phyloP scores from a whole-genome alignment of 1,140 invertebrate genomes.

The Drosophila athabasca region DNA sequence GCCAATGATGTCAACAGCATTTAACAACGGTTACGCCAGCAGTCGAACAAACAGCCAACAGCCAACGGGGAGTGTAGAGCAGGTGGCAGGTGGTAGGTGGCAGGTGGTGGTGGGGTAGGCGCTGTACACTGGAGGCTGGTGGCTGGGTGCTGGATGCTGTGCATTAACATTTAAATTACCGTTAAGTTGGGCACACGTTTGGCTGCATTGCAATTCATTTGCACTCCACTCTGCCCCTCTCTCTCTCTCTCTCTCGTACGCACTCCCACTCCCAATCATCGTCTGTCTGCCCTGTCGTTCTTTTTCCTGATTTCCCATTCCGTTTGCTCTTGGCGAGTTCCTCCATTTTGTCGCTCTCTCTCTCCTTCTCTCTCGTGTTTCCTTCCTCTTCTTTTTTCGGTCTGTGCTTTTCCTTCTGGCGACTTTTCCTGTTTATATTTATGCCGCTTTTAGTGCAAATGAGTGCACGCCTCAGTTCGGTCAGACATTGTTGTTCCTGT shows the following conservation, averaged over 20 bases:
- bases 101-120: background rate
- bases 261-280: background rate
- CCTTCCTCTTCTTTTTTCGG: no score
- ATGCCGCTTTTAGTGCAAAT: slow-evolving; percentile 75
- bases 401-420: slow-evolving; percentile 35
- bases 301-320: slow-evolving; percentile 16
- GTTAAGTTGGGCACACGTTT: slow-evolving; percentile 65
- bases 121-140: background rate
- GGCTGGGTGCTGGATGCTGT: slow-evolving; percentile 2
- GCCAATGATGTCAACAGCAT: slow-evolving; percentile 66
- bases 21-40: slow-evolving; percentile 50
- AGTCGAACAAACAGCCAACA: slow-evolving; percentile 30
- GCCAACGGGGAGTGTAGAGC: slow-evolving; percentile 8
- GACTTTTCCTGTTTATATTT: slow-evolving; percentile 64
- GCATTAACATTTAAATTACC: slow-evolving; percentile 70
- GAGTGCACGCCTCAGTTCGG: slow-evolving; percentile 58
- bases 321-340: slow-evolving; percentile 33
- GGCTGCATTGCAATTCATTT: slow-evolving; percentile 66
- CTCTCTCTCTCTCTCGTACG: slow-evolving; percentile 36
- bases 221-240: background rate
- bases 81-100: background rate
- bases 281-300: slow-evolving; percentile 3
- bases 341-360: background rate
- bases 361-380: no score
- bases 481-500: slow-evolving; percentile 62